Base-by-base conservation (phyloP, 2,888 invertebrate genomes). In the Monoplex corrugatus region DNA sequence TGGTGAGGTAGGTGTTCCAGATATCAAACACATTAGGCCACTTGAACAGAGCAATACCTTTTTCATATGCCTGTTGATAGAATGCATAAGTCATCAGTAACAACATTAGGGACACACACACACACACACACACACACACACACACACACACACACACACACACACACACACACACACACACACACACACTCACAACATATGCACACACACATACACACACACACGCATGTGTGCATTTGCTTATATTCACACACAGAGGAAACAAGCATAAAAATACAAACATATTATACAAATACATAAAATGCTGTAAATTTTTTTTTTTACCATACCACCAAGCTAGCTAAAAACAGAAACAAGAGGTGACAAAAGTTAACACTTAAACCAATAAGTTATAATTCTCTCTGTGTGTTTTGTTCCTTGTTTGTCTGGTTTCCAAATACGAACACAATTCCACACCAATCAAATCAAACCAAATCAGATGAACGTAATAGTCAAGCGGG, bases 21-120 rank as follows among this genome's bases (percentile, higher is more conserved):
- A 99, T 98, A 95, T 99, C 99, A 96, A 98, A 99, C 0, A 99
- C 99, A 97, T 99, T 99, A 0, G 99, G 99, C 99, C 99, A 99
- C 96, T 98, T 99, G 96, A 99, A 99, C 89, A 99, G 96, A 0
- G 99, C 98, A 94, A 99, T 98, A 57, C 99, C 99, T 96, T 99
- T 99, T 96, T 99, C 99, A 96, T 99, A 99, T 0, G 98, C 98
- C 96, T 96, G 94, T 90, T 1, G 72, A 78, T 40, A 87, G 6
- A 78, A 19, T 38, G 32, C 43, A 40, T 35, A 35, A 16, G 19
- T 44, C 40, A 68, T 19, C 50, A 19, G 10, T 50, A 50, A 13
- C 50, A 50, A 50, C 10, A 50, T 50, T 19, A 50, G 13, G 19
- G 13, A 50, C 50, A 50, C 50, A 50, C 50, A 50, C 50, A 50